Conservation (phyloP, 2,113 vertebrate genomes). For the Mirza zaza region DNA sequence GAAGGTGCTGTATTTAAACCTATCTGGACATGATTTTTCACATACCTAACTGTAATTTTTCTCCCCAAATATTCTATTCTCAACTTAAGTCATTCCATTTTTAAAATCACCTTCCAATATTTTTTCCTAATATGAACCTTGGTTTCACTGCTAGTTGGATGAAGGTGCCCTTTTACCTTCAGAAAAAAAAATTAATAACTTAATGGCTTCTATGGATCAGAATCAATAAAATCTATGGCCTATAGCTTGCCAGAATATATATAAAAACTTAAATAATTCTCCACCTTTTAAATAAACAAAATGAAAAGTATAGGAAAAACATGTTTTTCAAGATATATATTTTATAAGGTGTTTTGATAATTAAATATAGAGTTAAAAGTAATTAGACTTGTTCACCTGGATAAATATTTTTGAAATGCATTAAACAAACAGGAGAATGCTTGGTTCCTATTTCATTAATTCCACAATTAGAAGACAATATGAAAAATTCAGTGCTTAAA, state of each 20-base stretch:
- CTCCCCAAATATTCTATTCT: neutral
- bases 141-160: neutral
- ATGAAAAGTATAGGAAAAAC: neutral
- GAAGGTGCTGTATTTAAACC: neutral
- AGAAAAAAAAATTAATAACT: neutral
- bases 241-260: neutral
- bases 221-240: neutral
- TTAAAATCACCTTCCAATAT: neutral
- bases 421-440: neutral
- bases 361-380: neutral
- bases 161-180: neutral
- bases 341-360: neutral
- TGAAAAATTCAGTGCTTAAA: neutral
- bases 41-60: neutral
- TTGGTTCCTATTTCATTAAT: neutral
- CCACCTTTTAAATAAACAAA: neutral
- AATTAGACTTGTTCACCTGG: neutral
- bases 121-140: neutral
- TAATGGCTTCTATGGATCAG: neutral
- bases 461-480: neutral
- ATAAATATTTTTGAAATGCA: neutral
- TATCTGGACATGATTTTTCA: neutral
- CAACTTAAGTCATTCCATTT: neutral
- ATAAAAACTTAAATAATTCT: neutral
- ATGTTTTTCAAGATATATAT: neutral